These are phyloP conservation scores for Tringa solitaria DNA, from an alignment of 2,113 vertebrate species.

Conservation along the genomic window DNA sequence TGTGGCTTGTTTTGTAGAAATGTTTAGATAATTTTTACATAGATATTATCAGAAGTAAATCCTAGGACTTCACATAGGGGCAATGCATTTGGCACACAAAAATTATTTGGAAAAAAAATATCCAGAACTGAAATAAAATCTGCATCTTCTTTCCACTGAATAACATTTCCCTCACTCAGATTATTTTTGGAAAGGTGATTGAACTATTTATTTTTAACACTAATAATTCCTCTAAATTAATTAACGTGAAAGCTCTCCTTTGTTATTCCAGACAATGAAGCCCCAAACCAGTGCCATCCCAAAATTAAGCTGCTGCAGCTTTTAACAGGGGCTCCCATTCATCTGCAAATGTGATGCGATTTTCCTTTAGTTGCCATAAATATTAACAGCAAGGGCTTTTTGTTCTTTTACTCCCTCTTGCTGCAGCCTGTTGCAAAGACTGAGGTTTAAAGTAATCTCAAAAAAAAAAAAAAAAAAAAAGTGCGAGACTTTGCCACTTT, in stretches of 20 bases:
- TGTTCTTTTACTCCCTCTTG: slow-evolving; percentile 62
- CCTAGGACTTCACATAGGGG: neutral
- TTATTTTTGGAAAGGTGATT: slow-evolving; percentile 26
- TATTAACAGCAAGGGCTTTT: slow-evolving; percentile 53
- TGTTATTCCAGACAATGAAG: slow-evolving; percentile 27
- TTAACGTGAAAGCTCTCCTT: slow-evolving; percentile 25
- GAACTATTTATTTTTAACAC: slow-evolving; percentile 18
- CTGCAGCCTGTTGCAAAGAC: slow-evolving; percentile 55
- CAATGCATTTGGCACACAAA: neutral
- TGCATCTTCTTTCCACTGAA: neutral
- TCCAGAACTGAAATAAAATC: neutral
- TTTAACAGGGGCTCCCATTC: slow-evolving; percentile 44
- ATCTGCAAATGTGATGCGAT: slow-evolving; percentile 33
- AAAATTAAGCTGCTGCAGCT: slow-evolving; percentile 36
- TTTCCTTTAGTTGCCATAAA: slow-evolving; percentile 52
- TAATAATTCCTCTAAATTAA: slow-evolving; percentile 27
- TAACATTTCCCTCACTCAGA: neutral
- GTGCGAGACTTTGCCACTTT: neutral
- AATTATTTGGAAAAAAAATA: neutral
- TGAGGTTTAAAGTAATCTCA: neutral
- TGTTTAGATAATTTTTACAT: neutral
- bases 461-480: neutral
- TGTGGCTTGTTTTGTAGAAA: neutral
- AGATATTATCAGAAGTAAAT: neutral
- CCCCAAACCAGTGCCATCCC: neutral